Conservation (phyloP, 2,113 vertebrate genomes). For the Apteryx mantelli region DNA sequence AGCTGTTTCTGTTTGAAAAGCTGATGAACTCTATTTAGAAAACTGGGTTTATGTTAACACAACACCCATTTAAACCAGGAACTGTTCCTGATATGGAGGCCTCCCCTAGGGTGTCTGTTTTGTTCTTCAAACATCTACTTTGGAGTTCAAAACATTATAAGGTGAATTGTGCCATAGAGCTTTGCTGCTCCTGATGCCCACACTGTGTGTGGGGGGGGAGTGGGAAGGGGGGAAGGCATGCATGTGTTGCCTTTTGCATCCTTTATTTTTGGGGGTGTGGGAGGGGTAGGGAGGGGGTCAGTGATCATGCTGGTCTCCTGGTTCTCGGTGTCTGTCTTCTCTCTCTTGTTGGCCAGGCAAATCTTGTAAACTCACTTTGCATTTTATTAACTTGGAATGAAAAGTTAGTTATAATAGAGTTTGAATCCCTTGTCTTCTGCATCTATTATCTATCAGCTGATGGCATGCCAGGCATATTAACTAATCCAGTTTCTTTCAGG, state of each 20-base stretch:
- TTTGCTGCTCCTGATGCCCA: not conserved
- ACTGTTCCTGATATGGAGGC: not conserved
- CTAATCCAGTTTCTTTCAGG: conserved; percentile 71
- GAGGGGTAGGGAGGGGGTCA: not conserved
- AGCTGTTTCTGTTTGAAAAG: not conserved
- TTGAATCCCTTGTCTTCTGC: not conserved
- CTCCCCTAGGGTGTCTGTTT: not conserved
- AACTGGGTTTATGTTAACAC: not conserved
- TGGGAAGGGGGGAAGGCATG: not conserved
- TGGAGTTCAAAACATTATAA: rapidly evolving
- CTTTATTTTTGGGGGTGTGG: no score
- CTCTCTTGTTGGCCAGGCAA: not conserved
- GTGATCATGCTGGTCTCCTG: not conserved
- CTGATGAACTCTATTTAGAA: not conserved
- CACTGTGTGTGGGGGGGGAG: rapidly evolving
- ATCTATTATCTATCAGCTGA: not conserved
- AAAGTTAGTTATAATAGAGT: not conserved
- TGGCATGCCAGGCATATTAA: not conserved
- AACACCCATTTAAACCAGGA: not conserved
- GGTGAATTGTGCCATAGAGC: not conserved
- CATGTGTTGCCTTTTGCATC: rapidly evolving
- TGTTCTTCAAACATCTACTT: rapidly evolving
- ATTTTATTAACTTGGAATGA: not conserved
- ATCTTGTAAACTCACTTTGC: not conserved
- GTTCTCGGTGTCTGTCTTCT: not conserved